phyloP scores from a whole-genome alignment of 2,797 vertebrate species.

The Pangasius macronema region DNA sequence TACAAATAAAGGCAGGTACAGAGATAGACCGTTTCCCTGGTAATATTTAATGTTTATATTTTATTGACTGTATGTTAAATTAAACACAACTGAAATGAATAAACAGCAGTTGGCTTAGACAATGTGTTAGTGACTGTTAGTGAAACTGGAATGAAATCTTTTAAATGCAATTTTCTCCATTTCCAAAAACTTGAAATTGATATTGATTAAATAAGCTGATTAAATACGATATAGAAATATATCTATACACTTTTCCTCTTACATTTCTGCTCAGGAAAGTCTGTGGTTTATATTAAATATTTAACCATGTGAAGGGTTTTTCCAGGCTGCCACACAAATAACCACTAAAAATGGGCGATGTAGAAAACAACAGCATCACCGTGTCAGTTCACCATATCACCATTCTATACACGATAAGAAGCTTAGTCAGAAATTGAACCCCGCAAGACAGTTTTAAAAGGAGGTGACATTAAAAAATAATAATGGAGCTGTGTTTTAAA shows the following conservation, averaged over 20 bases:
- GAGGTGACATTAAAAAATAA: neutral
- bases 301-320: neutral
- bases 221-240: too few species aligned
- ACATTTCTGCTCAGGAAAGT: neutral
- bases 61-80: neutral
- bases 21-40: neutral
- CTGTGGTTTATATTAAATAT: neutral
- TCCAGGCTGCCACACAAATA: neutral
- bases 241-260: too few species aligned
- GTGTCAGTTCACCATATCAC: neutral
- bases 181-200: too few species aligned
- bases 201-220: too few species aligned
- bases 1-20: neutral
- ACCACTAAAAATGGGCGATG: neutral
- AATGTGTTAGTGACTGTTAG: neutral
- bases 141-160: neutral
- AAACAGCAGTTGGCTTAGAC: neutral
- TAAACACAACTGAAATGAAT: neutral
- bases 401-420: neutral
- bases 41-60: neutral
- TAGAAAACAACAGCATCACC: neutral
- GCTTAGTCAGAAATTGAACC: neutral
- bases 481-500: neutral
- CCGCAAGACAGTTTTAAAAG: neutral
- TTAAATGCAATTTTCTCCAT: neutral